Base-by-base conservation (phyloP, 2,888 invertebrate genomes). In the Amiota minor region DNA sequence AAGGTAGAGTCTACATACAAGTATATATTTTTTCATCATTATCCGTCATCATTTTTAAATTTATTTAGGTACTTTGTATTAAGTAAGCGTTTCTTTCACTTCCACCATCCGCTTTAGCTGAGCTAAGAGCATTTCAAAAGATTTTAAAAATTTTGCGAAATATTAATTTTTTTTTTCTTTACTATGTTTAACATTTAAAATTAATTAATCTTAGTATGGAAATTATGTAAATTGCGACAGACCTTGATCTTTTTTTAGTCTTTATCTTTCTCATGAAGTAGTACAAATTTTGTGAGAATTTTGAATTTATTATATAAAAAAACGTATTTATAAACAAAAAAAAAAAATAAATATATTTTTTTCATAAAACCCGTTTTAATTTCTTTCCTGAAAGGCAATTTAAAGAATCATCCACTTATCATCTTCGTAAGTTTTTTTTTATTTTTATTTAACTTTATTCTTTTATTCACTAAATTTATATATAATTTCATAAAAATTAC, bases 101-200 rank as follows among this genome's bases (percentile, higher is more conserved):
- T 35, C 61, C 56, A 56, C 1, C 10, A 18, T 59, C 59, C 59
- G 59, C 20, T 59, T 59, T 9, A 20, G 59, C 10, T 18, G 59
- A 62, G 62, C 72, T 74, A 74, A 81, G 35, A 35, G 72, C 76
- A 77, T 84, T 83, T 84, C 86, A 84, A 83, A 78, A 77, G 76
- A 86, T 84, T 84, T 81, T 50, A 80, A 85, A 84, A 84, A 80
- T 84, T 86, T 79, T 78, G 77, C 86, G 84, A 86, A 86, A 80
- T 65, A 65, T 75, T 83, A 82, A 77, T 76, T 81, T 82, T 77
- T 10, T 75, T 76, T 77, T 75, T 74, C 69, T 55, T 75, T 77
- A 77, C 0, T 35, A 35, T 35, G 35, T 35, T 35, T 35, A 35
- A 35, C 35, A 16, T 16, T 56, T 56, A 56, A 16, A 9, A 56